phyloP scores from a whole-genome alignment of 2,113 vertebrate species.

The Acinonyx jubatus region DNA sequence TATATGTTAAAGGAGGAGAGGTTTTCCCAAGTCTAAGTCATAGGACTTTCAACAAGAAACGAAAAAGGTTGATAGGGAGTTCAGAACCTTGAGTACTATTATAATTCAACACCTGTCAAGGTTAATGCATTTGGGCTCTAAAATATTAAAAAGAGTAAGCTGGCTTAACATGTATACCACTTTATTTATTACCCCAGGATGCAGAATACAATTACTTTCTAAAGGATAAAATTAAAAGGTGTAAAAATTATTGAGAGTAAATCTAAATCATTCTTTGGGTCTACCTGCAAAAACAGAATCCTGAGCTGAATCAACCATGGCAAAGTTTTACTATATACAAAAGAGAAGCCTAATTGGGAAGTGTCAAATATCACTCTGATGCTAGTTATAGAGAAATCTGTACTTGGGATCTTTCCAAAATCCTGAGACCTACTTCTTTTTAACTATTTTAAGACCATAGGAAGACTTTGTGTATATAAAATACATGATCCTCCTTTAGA shows the following conservation, averaged over 20 bases:
- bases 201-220: background rate
- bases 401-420: background rate
- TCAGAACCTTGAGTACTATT: background rate
- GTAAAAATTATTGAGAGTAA: background rate
- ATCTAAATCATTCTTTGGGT: background rate
- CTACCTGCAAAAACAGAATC: constrained; percentile 40
- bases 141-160: background rate
- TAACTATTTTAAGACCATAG: background rate
- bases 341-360: background rate
- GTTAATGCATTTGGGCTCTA: background rate
- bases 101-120: background rate
- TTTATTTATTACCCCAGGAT: background rate
- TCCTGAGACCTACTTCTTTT: background rate
- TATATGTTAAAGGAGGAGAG: background rate
- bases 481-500: background rate
- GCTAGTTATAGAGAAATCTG: background rate
- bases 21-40: constrained; percentile 43
- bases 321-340: background rate
- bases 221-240: background rate
- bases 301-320: background rate
- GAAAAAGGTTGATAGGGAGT: background rate
- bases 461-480: background rate
- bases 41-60: background rate
- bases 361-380: constrained; percentile 14
- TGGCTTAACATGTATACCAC: background rate